phyloP scores from a whole-genome alignment of 2,113 vertebrate species.

The Psittacula cyanocephala region DNA sequence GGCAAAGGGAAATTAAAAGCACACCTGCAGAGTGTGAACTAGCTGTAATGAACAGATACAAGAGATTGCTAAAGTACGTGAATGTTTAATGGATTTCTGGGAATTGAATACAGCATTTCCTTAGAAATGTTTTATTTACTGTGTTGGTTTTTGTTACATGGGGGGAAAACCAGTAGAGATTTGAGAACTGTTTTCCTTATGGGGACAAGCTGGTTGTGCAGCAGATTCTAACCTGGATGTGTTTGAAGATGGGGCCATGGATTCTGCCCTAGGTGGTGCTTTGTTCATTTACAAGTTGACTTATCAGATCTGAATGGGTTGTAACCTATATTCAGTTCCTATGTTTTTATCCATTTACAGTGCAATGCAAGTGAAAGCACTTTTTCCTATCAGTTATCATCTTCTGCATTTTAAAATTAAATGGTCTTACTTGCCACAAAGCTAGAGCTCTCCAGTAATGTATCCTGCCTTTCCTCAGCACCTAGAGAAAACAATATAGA shows the following conservation, averaged over 20 bases:
- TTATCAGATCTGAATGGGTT: not conserved
- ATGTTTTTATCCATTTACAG: not conserved
- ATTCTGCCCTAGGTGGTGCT: not conserved
- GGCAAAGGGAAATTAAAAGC: not conserved
- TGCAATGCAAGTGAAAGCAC: not conserved
- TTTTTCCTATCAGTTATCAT: not conserved
- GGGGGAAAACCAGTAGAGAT: not conserved
- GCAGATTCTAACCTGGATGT: not conserved
- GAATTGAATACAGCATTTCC: not conserved
- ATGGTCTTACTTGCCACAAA: not conserved
- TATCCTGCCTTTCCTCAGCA: not conserved
- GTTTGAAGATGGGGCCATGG: not conserved
- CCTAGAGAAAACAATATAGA: not conserved
- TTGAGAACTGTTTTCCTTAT: not conserved
- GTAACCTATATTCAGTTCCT: not conserved
- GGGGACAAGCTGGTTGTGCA: not conserved
- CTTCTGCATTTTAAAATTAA: not conserved
- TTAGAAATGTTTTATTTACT: not conserved
- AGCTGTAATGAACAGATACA: not conserved
- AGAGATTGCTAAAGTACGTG: not conserved
- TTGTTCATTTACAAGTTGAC: not conserved
- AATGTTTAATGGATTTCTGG: not conserved
- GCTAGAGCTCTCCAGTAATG: fast-evolving
- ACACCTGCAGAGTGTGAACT: not conserved
- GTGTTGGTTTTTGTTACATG: not conserved